Percentiles rank a stretch among this genome's conserved stretches.
Conservation (phyloP, 2,113 vertebrate genomes). For the Seriola dumerili region DNA sequence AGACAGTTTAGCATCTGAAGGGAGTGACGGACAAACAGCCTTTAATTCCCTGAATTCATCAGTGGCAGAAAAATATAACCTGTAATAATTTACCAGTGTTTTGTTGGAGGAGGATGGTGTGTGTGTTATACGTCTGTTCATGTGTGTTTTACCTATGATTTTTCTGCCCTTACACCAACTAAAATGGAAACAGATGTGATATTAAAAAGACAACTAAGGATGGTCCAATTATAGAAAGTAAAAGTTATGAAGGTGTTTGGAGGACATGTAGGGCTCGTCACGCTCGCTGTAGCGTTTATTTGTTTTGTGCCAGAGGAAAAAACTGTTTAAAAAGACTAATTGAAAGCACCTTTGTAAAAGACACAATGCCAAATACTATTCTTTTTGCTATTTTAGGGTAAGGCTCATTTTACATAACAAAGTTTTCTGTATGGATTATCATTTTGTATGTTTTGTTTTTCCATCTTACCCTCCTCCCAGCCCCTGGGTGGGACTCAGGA, state of each 20-base stretch:
- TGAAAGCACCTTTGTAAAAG: slow-evolving; percentile 66
- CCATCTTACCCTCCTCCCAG: slow-evolving; percentile 19
- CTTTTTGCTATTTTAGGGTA: slow-evolving; percentile 33
- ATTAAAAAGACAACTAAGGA: neutral
- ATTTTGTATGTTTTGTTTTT: slow-evolving; percentile 16
- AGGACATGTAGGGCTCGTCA: neutral
- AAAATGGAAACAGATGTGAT: neutral
- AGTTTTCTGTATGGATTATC: slow-evolving; percentile 47
- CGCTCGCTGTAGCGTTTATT: slow-evolving; percentile 40
- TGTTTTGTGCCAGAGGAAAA: slow-evolving; percentile 45
- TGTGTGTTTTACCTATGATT: neutral
- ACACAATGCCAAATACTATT: slow-evolving; percentile 73
- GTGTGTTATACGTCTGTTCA: neutral
- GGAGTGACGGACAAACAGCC: neutral
- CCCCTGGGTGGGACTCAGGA: slow-evolving; percentile 66
- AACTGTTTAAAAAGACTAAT: slow-evolving; percentile 27
- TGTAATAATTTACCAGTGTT: neutral
- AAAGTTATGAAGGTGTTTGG: slow-evolving; percentile 7
- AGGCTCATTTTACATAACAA: slow-evolving; percentile 3
- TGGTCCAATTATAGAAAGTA: neutral
- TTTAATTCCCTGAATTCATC: neutral
- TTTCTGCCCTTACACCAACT: neutral
- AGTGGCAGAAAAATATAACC: neutral
- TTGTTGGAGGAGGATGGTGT: neutral
- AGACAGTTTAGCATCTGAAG: neutral